Percentiles rank a stretch among this genome's conserved stretches.
phyloP scores from a whole-genome alignment of 2,888 invertebrate species.

The Dysmachus trigonus region DNA sequence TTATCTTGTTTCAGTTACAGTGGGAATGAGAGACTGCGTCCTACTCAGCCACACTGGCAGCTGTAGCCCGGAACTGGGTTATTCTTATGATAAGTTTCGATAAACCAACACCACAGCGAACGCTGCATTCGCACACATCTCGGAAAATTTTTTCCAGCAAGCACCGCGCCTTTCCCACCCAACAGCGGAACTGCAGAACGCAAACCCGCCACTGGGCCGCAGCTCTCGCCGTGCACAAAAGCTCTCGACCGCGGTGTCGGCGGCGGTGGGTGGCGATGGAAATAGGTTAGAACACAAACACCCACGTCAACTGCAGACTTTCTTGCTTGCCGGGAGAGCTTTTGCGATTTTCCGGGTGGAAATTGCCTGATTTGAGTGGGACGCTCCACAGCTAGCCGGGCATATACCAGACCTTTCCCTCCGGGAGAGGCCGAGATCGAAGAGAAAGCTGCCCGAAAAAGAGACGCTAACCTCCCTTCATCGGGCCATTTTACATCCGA shows the following conservation, averaged over 20 bases:
- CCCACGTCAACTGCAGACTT: background rate
- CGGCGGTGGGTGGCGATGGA: background rate
- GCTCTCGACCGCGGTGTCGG: background rate
- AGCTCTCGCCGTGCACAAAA: background rate
- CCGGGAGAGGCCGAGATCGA: background rate
- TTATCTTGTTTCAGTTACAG: conserved; percentile 14
- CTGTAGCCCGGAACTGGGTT: conserved; percentile 8
- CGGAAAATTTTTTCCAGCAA: conserved; percentile 4
- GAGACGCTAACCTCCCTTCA: background rate
- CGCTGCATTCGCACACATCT: conserved; percentile 18
- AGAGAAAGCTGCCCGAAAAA: background rate
- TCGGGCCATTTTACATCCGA: background rate
- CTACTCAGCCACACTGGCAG: background rate
- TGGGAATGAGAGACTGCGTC: conserved; percentile 19
- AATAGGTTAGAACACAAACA: conserved; percentile 4
- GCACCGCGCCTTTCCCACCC: background rate
- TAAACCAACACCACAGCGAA: background rate
- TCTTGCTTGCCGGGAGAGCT: background rate
- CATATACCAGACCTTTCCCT: background rate
- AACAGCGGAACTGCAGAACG: background rate
- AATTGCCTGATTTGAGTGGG: background rate
- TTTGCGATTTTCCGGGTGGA: conserved; percentile 29
- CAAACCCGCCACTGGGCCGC: conserved; percentile 28
- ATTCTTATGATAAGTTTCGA: conserved; percentile 23
- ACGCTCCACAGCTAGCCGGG: background rate